Evolutionary conservation across 2,113 vertebrate genomes (phyloP), one percentile per base, ranked within the genome.

Genomic region (Passerina amoena): DNA sequence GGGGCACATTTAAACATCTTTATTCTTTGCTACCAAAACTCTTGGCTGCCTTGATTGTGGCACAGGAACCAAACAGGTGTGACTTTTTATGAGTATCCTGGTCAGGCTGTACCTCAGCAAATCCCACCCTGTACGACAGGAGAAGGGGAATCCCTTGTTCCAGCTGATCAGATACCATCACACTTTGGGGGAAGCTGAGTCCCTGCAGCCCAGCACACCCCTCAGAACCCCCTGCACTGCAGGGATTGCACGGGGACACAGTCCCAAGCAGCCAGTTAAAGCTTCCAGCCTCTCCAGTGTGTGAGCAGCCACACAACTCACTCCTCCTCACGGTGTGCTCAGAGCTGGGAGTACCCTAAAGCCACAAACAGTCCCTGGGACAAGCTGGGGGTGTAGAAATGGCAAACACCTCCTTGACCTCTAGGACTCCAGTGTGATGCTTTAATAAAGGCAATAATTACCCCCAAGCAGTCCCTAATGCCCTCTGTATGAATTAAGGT

Each of bases 171-270:
- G 68, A 57, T 9, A 19, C 18, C 27, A 28, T 38, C 82, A 31
- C 1, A 0, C 30, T 64, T 79, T 1, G 5, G 40, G 25, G 30
- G 6, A 79, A 82, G 21, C 33, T 5, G 38, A 60, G 45, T 31
- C 22, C 22, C 27, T 71, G 37, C 2, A 12, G 37, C 27, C 64
- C 64, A 79, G 45, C 16, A 8, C 31, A 21, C 5, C 37, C 8
- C 17, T n/a, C 1, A 4, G 12, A 68, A 3, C 5, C 5, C 5
- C 11, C 47, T 47, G n/a, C 33, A 15, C 56, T 2, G 3, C 48
- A 28, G 37, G n/a, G 11, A 75, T 51, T 64, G 56, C 2, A 0
- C 5, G 37, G 33, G 24, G 18, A 38, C 40, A 33, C 11, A 0
- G 7, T 64, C 61, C 35, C 51, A 59, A n/a, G 42, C 9, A 60